Conservation (phyloP, 2,797 vertebrate species). For the Perodicticus potto region DNA sequence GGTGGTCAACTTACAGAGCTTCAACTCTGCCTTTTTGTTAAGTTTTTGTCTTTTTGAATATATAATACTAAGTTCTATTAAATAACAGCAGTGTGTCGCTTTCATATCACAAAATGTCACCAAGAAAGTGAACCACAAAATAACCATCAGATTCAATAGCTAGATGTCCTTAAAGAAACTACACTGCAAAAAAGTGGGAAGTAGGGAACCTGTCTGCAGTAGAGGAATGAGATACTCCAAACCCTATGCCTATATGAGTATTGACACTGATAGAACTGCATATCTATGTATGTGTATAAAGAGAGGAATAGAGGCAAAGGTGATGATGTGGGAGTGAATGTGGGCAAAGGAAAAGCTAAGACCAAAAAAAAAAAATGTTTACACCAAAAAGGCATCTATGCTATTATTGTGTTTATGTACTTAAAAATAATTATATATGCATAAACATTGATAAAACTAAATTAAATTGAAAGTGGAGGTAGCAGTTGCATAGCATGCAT, state of each 20-base stretch:
- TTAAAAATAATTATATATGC: not conserved
- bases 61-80: not conserved
- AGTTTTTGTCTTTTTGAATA: not conserved
- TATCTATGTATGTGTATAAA: not conserved
- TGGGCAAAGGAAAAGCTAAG: not conserved
- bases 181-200: not conserved
- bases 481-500: not conserved
- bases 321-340: not conserved
- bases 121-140: not conserved
- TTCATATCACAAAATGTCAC: not conserved
- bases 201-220: not conserved
- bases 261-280: not conserved
- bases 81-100: not conserved
- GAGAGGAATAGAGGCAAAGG: not conserved
- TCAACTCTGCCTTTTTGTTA: not conserved
- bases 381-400: not conserved
- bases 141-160: not conserved
- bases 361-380: not conserved
- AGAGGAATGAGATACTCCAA: not conserved
- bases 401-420: not conserved
- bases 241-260: not conserved
- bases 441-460: slow-evolving; percentile 13
- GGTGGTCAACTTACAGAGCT: too few relatives aligned
- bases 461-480: not conserved
- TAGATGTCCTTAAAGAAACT: not conserved